A percentile compares a stretch with the other conserved stretches of the same genome.
Conservation (phyloP, 2,113 vertebrate genomes). For the Todiramphus saurophagus region DNA sequence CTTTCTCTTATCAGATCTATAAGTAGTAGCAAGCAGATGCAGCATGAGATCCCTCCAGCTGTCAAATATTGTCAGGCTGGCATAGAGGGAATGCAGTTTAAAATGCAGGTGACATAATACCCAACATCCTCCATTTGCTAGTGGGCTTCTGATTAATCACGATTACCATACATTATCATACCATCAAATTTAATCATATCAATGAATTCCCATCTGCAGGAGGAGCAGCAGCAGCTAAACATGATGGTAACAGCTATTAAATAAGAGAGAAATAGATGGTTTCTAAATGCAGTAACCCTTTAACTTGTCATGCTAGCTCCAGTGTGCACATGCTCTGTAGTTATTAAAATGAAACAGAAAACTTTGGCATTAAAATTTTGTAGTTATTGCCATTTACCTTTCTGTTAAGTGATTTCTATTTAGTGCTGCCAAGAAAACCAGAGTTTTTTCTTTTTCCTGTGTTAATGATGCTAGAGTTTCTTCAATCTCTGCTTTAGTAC, state of each 20-base stretch:
- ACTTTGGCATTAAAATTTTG: not conserved
- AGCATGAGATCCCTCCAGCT: constrained; percentile 75
- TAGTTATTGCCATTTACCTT: not conserved
- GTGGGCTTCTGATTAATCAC: constrained; percentile 90
- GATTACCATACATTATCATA: constrained; percentile 99
- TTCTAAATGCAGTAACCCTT: constrained; percentile 46
- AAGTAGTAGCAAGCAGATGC: constrained; percentile 64
- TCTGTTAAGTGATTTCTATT: not conserved
- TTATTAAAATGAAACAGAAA: not conserved
- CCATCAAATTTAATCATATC: constrained; percentile 93
- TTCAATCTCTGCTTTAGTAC: not conserved
- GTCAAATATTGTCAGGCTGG: constrained; percentile 80
- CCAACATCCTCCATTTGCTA: constrained; percentile 86
- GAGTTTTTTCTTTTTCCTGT: not conserved
- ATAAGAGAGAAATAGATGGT: constrained; percentile 30
- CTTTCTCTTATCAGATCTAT: constrained; percentile 71
- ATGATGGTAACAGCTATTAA: constrained; percentile 69
- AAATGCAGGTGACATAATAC: constrained; percentile 92
- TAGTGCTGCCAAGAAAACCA: not conserved
- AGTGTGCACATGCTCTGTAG: not conserved
- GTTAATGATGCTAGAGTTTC: not conserved
- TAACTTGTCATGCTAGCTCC: not conserved
- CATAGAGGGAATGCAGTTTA: constrained; percentile 83
- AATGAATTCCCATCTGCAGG: constrained; percentile 82
- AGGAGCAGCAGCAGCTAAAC: constrained; percentile 69